These are phyloP conservation scores for Beris morrisii DNA, from an alignment of 2,888 invertebrate species.

Conservation along the genomic window DNA sequence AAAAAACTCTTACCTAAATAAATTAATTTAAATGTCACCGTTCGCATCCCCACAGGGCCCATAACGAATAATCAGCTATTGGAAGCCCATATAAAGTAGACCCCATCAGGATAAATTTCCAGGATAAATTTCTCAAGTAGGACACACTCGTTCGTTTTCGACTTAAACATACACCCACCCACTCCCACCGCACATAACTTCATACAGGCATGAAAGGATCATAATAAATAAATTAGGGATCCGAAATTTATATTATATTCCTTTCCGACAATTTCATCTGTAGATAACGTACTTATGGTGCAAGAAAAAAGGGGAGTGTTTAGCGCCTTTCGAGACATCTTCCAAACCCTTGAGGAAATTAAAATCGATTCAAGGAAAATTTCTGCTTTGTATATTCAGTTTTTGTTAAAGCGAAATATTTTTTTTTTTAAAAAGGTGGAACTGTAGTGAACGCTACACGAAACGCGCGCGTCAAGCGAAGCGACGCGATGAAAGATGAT, in stretches of 20 bases:
- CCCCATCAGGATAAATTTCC: constrained; percentile 7
- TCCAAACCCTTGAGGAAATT: too few species aligned
- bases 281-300: too few species aligned
- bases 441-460: too few species aligned
- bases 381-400: too few species aligned
- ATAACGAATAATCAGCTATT: constrained; percentile 28
- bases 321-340: too few species aligned
- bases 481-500: too few species aligned
- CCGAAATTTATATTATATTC: constrained; percentile 33
- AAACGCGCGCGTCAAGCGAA: too few species aligned
- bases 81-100: constrained; percentile 10
- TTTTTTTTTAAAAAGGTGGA: too few species aligned
- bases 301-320: too few species aligned
- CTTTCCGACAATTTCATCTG: neutral
- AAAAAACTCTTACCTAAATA: constrained; percentile 26
- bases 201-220: constrained; percentile 23
- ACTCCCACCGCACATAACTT: neutral
- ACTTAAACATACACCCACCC: neutral
- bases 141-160: neutral
- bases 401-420: too few species aligned
- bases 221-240: constrained; percentile 34
- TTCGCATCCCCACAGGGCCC: constrained; percentile 20
- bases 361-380: too few species aligned
- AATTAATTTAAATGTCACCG: constrained; percentile 33
- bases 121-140: neutral